Conservation (phyloP, 2,113 vertebrate species). For the Laticauda colubrina region DNA sequence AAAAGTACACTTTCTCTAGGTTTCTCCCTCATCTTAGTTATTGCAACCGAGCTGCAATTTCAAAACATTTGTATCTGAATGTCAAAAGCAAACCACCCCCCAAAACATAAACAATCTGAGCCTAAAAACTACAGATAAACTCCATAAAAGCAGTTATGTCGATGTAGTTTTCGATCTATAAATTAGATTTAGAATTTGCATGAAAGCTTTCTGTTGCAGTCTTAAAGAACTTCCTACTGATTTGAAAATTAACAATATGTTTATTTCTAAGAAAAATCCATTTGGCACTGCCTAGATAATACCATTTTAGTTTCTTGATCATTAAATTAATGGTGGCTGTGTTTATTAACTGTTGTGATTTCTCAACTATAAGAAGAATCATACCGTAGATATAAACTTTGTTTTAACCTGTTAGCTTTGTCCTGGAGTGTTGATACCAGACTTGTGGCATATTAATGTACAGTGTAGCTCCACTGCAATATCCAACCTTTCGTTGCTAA, state of each 20-base stretch:
- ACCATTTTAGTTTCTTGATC: too few species aligned
- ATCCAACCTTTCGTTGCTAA: not conserved
- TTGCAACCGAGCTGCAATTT: not conserved
- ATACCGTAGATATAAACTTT: not conserved
- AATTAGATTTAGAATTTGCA: not conserved
- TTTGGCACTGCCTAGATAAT: not conserved
- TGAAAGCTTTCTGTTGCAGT: not conserved
- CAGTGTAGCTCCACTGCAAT: too few species aligned
- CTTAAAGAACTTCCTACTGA: not conserved
- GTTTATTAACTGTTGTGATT: not conserved
- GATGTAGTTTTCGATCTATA: not conserved
- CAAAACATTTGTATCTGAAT: not conserved
- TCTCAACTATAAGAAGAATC: not conserved
- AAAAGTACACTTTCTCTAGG: not conserved
- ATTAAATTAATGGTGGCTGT: not conserved
- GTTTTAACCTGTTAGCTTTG: not conserved
- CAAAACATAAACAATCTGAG: not conserved
- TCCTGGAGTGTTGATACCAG: not conserved
- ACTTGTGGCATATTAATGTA: not conserved
- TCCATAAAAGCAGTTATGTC: not conserved
- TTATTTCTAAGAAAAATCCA: not conserved
- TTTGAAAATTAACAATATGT: not conserved
- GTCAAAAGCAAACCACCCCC: too few species aligned
- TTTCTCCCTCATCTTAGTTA: not conserved
- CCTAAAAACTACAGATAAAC: not conserved